Evolutionary conservation across 2,797 vertebrate genomes (phyloP), one percentile per base, ranked within the genome.

Genomic region (Enteromius argenteus): DNA sequence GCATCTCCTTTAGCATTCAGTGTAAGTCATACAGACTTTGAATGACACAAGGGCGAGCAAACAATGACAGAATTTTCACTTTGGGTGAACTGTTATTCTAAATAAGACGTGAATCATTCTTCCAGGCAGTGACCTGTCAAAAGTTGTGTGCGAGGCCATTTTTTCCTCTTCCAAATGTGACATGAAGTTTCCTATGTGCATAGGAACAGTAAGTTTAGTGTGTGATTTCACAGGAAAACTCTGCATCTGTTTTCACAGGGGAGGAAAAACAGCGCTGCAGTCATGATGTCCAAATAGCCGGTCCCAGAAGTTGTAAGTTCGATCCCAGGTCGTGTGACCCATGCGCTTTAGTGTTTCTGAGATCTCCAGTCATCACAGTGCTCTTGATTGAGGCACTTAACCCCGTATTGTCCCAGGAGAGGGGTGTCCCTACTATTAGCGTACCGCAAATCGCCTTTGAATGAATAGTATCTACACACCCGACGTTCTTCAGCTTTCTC

Each of bases 191-290:
- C 79, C 66, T 69, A 14, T 68, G 30, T 53, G 79, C 13, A 23
- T 30, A 64, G 30, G 79, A 56, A 72, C 37, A 81, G 68, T 60
- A 23, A 7, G 5, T 71, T 30, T 44, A 60, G 37, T 81, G 51
- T 81, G 39, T 79, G 23, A 79, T 15, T 58, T 79, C 76, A 79
- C 51, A 35, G 27, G 3, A 80, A 79, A 81, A 73, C 68, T 27
- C 66, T 44, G 44, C 79, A 80, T 81, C 49, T 81, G 68, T 81
- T 81, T 81, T 60, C 53, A 62, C 39, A 7, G n/a, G 49, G 79
- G 37, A 71, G 67, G 17, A 58, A 44, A 71, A 72, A 72, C 79
- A 53, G 64, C 2, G 11, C 78, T 10, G 46, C 14, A 80, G 69
- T 80, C 15, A 58, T 42, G 27, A 58, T 1, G n/a, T 42, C 35